These are phyloP conservation scores for Stramonita haemastoma DNA, from an alignment of 2,888 invertebrate species.

Conservation along the genomic window DNA sequence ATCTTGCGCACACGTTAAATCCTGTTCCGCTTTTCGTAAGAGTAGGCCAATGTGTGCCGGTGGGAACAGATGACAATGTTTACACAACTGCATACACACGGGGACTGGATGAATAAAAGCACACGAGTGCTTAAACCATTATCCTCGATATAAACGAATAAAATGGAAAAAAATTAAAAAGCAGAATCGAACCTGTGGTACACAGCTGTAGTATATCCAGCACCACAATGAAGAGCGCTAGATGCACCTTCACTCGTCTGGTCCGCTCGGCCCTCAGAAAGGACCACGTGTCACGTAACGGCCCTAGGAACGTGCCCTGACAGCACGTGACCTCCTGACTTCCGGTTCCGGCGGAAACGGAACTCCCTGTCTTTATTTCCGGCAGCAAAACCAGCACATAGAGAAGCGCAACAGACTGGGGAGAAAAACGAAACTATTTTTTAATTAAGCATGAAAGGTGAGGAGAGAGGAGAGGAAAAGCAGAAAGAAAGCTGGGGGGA, in stretches of 20 bases:
- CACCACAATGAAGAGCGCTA: conserved; percentile 55
- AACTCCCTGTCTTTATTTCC: conserved; percentile 6
- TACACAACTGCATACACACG: too few species aligned
- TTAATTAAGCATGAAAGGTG: background rate
- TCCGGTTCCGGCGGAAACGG: background rate
- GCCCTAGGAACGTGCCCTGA: background rate
- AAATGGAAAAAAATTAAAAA: background rate
- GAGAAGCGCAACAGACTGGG: background rate
- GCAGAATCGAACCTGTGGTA: conserved; percentile 48
- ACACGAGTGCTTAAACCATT: too few species aligned
- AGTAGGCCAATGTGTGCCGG: too few species aligned
- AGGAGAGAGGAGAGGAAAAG: background rate
- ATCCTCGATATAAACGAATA: too few species aligned
- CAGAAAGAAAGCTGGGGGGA: background rate
- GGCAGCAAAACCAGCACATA: conserved; percentile 13
- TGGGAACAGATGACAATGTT: too few species aligned
- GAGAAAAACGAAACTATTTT: background rate
- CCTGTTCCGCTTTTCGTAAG: too few species aligned
- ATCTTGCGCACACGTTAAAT: too few species aligned
- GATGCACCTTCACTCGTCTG: conserved; percentile 48
- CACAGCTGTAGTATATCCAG: conserved; percentile 56
- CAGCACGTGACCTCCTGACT: conserved; percentile 32
- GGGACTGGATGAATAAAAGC: too few species aligned
- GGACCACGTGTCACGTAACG: conserved; percentile 41
- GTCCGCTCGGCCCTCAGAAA: conserved; percentile 57